A percentile compares a stretch with the other conserved stretches of the same genome.
These are phyloP conservation scores for Hemiprocne comata DNA, from an alignment of 2,113 vertebrate genomes.

Conservation along the genomic window DNA sequence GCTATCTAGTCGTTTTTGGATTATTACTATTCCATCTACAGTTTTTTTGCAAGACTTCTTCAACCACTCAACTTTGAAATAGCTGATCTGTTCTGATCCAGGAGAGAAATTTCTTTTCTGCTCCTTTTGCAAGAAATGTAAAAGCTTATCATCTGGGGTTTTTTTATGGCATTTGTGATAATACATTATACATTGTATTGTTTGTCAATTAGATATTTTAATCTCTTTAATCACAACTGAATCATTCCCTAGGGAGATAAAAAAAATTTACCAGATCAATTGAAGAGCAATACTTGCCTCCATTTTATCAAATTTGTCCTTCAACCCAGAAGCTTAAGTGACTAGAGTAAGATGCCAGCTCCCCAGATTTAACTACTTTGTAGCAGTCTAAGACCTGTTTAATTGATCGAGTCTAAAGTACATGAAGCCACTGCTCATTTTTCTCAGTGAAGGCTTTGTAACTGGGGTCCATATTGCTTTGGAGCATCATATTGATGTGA, in stretches of 20 bases:
- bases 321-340: background rate
- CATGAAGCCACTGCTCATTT: background rate
- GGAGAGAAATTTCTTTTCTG: background rate
- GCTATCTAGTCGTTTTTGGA: background rate
- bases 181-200: background rate
- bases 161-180: background rate
- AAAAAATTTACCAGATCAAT: background rate
- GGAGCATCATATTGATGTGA: constrained; percentile 15
- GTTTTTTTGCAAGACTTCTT: background rate
- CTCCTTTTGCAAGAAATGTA: background rate
- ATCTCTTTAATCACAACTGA: background rate
- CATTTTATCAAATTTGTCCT: background rate
- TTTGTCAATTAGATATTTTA: background rate
- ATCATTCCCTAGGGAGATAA: background rate
- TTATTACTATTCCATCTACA: background rate
- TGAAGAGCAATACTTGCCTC: background rate
- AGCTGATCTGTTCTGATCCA: background rate
- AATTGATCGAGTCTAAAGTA: background rate
- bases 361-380: background rate
- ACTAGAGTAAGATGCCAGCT: background rate
- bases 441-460: background rate
- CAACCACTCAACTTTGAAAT: background rate
- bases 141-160: background rate
- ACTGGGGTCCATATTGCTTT: background rate
- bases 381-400: background rate